Evolutionary conservation across 2,888 invertebrate species (phyloP), one percentile per base, ranked within the genome.

Genomic region (Holacanthella duospinosa): DNA sequence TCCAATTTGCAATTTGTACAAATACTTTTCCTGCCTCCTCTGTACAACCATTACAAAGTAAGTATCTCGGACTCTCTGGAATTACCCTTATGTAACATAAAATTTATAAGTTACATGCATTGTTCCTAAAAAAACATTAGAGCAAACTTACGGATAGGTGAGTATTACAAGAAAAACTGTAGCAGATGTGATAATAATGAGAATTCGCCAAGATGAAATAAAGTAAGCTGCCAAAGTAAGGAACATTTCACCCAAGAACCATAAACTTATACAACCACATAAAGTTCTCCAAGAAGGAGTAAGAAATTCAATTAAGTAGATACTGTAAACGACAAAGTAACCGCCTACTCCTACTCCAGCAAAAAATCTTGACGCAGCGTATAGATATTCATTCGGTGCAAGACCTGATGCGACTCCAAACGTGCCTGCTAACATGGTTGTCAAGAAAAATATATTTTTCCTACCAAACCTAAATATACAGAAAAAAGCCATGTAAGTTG

Each of bases 31-130:
- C 54, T 0, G 72, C 70, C 60, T 71, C 65, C 1, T 68, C 59
- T 4, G 70, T 71, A 29, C 61, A 60, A 1, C 65, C 67, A 36
- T 64, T 55, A 25, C 67, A 68, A 0, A 71, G 61, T 4, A 72
- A 63, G 66, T 66, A 72, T 28, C 70, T 36, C 12, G 70, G 72
- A 29, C 66, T 68, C 60, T 72, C 72, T 36, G 63, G 65, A 21
- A 71, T 29, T 21, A 66, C 61, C 43, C 69, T 69, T 24, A 29
- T 6, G 29, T 55, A 60, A 29, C 24, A 36, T 26, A 36, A 9
- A 36, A 63, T n/a, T n/a, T n/a, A n/a, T n/a, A n/a, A n/a, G n/a
- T n/a, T n/a, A n/a, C n/a, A n/a, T n/a, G n/a, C n/a, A n/a, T n/a
- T n/a, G n/a, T n/a, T n/a, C n/a, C n/a, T n/a, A 36, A 36, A 36